A percentile compares a stretch with the other conserved stretches of the same genome.
phyloP scores from a whole-genome alignment of 1,140 invertebrate species.

The Drosophila jambulina region DNA sequence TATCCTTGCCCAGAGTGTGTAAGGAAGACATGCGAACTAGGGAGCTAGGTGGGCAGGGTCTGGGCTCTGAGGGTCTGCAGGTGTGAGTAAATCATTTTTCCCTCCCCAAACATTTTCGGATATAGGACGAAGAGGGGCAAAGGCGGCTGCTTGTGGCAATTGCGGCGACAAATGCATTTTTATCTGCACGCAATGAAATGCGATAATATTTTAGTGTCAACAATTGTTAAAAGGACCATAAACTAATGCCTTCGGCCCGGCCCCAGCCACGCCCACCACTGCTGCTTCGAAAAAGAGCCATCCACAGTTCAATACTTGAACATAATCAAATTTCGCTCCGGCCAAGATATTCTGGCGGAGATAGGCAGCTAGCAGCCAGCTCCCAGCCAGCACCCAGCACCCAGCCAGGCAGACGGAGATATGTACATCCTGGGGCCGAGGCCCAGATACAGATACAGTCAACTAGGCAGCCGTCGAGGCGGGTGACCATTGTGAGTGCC shows the following conservation, averaged over 20 bases:
- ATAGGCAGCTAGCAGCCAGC: slow-evolving; percentile 49
- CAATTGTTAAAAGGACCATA: slow-evolving; percentile 85
- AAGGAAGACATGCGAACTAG: slow-evolving; percentile 81
- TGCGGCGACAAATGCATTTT: slow-evolving; percentile 84
- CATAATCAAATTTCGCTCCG: slow-evolving; percentile 78
- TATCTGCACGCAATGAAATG: slow-evolving; percentile 84
- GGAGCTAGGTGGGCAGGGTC: not conserved
- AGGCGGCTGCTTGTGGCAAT: slow-evolving; percentile 67
- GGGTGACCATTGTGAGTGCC: slow-evolving; percentile 75
- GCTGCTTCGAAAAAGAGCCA: slow-evolving; percentile 48
- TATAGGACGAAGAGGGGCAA: not conserved
- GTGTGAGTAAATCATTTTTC: slow-evolving; percentile 80
- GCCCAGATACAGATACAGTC: slow-evolving; percentile 71
- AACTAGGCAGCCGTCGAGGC: slow-evolving; percentile 76
- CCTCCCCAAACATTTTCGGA: slow-evolving; percentile 28
- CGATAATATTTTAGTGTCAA: slow-evolving; percentile 85
- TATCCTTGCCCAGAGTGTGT: slow-evolving; percentile 79
- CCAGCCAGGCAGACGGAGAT: slow-evolving; percentile 35
- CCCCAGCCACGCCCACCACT: slow-evolving; percentile 28
- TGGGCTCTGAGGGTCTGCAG: slow-evolving; percentile 39
- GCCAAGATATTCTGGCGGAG: slow-evolving; percentile 64
- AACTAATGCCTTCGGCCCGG: slow-evolving; percentile 70
- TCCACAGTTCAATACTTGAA: slow-evolving; percentile 80
- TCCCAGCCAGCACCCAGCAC: slow-evolving; percentile 9
- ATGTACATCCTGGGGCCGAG: slow-evolving; percentile 16